phyloP scores from a whole-genome alignment of 1,140 invertebrate genomes.

The Lordiphosa collinella region DNA sequence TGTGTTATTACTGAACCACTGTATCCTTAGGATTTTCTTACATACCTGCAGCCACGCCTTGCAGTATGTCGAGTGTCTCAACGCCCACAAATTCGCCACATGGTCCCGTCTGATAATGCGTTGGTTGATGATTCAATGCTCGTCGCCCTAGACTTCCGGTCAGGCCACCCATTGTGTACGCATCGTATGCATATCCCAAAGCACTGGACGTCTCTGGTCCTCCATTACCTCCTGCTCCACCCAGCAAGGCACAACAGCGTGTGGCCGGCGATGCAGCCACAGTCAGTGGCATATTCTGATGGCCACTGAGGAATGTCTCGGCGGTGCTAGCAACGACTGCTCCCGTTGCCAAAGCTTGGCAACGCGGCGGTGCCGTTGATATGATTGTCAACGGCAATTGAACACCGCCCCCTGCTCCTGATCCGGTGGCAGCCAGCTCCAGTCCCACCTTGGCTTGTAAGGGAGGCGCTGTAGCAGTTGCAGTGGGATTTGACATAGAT shows the following conservation, averaged over 20 bases:
- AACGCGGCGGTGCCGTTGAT: slow-evolving; percentile 71
- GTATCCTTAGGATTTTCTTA: no score
- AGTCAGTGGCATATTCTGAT: slow-evolving; percentile 45
- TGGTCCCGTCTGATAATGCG: slow-evolving; percentile 32
- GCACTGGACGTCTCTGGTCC: slow-evolving; percentile 16
- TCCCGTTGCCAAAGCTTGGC: slow-evolving; percentile 29
- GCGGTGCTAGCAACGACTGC: slow-evolving; percentile 34
- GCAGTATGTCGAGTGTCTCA: slow-evolving; percentile 73
- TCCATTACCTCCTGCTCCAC: slow-evolving; percentile 31
- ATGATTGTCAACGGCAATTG: slow-evolving; percentile 78
- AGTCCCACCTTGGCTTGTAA: slow-evolving; percentile 55
- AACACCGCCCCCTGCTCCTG: slow-evolving; percentile 31
- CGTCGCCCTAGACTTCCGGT: slow-evolving; percentile 67
- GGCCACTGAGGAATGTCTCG: slow-evolving; percentile 58
- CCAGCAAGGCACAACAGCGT: slow-evolving; percentile 58
- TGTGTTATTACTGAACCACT: no score
- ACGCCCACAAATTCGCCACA: slow-evolving; percentile 69
- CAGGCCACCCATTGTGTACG: slow-evolving; percentile 46
- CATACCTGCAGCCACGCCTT: slow-evolving; percentile 71
- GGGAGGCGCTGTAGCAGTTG: slow-evolving; percentile 31
- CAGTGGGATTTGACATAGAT: slow-evolving; percentile 33
- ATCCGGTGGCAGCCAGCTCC: slow-evolving; percentile 31
- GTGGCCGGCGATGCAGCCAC: slow-evolving; percentile 69
- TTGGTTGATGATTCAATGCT: slow-evolving; percentile 43
- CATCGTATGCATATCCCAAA: slow-evolving; percentile 53